Conservation (phyloP, 2,797 vertebrate genomes). For the Poecilia wingei region DNA sequence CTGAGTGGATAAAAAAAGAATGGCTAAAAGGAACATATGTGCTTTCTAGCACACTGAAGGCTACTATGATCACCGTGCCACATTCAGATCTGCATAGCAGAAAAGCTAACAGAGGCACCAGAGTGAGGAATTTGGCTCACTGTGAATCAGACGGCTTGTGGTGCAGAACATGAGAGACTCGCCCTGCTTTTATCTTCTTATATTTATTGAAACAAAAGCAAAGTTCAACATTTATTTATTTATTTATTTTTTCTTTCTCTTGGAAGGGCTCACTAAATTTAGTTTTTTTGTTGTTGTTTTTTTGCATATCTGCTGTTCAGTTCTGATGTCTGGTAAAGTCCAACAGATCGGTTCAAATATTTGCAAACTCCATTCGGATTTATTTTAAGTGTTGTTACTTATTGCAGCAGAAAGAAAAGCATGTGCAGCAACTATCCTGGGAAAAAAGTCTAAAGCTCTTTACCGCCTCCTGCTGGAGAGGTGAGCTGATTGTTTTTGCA, state of each 20-base stretch:
- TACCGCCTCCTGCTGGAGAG: not conserved
- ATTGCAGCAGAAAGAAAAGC: not conserved
- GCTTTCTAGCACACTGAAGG: not conserved
- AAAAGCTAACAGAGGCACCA: not conserved
- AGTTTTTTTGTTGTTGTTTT: not conserved
- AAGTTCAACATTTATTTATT: not conserved
- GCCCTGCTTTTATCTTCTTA: not conserved
- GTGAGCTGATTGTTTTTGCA: not conserved
- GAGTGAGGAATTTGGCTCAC: not conserved
- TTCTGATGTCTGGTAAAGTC: not conserved
- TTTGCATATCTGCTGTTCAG: not conserved
- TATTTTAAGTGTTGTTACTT: not conserved
- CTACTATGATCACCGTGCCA: not conserved
- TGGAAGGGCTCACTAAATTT: not conserved
- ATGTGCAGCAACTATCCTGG: not conserved
- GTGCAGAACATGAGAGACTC: not conserved
- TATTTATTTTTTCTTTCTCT: too few relatives aligned
- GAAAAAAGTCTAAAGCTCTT: not conserved
- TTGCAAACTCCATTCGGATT: not conserved
- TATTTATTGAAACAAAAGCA: not conserved
- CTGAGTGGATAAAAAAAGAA: not conserved
- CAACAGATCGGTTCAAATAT: not conserved
- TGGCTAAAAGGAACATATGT: not conserved
- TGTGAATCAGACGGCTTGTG: not conserved
- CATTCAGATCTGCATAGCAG: not conserved